Base-by-base conservation (phyloP, 2,888 invertebrate species). In the Serrognathus titanus region DNA sequence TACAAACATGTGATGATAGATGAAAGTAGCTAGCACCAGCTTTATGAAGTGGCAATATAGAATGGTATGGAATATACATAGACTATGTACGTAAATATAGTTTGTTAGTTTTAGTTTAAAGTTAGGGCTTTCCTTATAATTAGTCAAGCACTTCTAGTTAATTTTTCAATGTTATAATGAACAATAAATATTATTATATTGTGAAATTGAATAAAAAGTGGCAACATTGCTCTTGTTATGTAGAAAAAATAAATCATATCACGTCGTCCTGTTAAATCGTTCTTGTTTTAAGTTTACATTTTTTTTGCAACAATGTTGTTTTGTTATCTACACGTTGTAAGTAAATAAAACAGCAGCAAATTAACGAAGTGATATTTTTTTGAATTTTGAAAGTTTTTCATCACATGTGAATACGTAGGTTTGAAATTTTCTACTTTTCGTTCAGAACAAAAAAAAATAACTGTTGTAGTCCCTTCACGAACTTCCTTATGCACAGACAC, bases 231-330 rank as follows among this genome's bases (percentile, higher is more conserved):
- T 75, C 76, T 77, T 76, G 77, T 78, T 78, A 75, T 75, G 72
- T 75, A 75, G 73, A 71, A 6, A 69, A 69, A 76, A 75, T 75
- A 76, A 78, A 79, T 83, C 84, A 85, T 84, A 84, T 84, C 84
- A 84, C 81, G 7, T 63, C 58, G 58, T 64, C 64, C 64, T 64
- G 64, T 64, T 64, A 5, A 31, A 31, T 31, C 24, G 24, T 31
- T 31, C 24, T 31, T 31, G 24, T 31, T 31, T 31, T 1, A 31
- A 7, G 5, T 31, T 31, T 5, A 1, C 24, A 6, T 31, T 31
- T 31, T 24, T 31, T 31, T 31, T 5, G 6, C 5, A 31, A 7
- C 4, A 31, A 31, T 31, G 24, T 31, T 31, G 24, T 31, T 31
- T 7, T 31, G 24, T 31, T 31, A 31, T 31, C 24, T 31, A 31